These are phyloP conservation scores for Corydoras sp. DNA, from an alignment of 2,113 vertebrate species.

Conservation along the genomic window DNA sequence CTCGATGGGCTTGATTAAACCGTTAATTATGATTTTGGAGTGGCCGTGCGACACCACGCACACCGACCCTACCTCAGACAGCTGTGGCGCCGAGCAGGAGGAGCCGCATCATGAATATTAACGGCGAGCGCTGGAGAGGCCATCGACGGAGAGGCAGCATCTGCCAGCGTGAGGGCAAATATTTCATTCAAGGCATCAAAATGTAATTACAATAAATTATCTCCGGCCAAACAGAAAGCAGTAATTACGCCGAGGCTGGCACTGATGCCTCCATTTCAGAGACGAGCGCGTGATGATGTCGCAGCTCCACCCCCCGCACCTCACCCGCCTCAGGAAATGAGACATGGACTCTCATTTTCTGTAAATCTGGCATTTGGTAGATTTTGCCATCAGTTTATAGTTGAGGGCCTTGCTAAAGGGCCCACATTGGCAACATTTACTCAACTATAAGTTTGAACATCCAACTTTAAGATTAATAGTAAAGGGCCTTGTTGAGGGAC, in stretches of 20 bases:
- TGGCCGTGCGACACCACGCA: constrained; percentile 14
- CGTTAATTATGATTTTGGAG: constrained; percentile 48
- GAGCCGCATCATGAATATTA: constrained; percentile 30
- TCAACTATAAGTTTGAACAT: no score
- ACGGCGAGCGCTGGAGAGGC: constrained; percentile 1
- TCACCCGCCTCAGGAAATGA: constrained; percentile 7
- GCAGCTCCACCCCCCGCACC: constrained; percentile 9
- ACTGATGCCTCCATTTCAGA: constrained; percentile 43
- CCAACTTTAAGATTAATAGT: no score
- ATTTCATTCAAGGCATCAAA: constrained; percentile 42
- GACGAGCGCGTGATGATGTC: not conserved
- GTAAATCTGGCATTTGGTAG: no score
- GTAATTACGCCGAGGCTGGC: constrained; percentile 51
- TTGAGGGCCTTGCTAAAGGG: no score
- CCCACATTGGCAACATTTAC: no score
- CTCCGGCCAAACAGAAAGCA: constrained; percentile 53
- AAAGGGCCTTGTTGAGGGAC: no score
- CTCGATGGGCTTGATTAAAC: constrained; percentile 46
- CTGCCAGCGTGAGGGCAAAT: constrained; percentile 40
- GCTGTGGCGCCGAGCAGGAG: constrained; percentile 17
- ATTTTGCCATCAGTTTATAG: no score
- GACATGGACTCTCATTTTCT: not conserved
- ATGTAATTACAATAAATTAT: constrained; percentile 60
- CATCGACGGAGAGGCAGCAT: not conserved
- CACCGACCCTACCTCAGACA: constrained; percentile 18